phyloP scores from a whole-genome alignment of 2,113 vertebrate species.

The Psettodes erumei region DNA sequence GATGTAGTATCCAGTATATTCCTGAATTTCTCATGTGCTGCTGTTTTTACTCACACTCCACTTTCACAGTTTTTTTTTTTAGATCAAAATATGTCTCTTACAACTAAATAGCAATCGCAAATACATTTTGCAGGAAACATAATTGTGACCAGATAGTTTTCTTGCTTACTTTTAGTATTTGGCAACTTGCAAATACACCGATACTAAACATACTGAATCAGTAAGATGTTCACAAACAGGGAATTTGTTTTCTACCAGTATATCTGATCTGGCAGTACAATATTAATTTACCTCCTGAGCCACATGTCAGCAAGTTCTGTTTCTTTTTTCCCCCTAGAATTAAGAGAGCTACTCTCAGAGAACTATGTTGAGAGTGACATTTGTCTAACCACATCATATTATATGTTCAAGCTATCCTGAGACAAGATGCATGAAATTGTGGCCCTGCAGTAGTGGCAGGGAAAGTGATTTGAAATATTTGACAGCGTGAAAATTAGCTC shows the following conservation, averaged over 20 bases:
- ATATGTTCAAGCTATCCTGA: slow-evolving; percentile 32
- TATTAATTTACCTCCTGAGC: no score
- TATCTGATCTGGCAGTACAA: neutral
- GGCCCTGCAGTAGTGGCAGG: slow-evolving; percentile 22
- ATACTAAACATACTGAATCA: neutral
- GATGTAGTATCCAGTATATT: neutral
- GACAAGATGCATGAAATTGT: slow-evolving; percentile 43
- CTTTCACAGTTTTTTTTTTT: neutral
- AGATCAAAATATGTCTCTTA: neutral
- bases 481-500: slow-evolving; percentile 49
- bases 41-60: neutral
- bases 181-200: no score
- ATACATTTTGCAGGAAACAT: no score
- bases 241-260: neutral
- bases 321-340: no score
- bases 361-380: slow-evolving; percentile 11
- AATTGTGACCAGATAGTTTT: no score
- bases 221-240: neutral
- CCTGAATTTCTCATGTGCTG: neutral
- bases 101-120: no score
- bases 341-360: neutral
- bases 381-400: slow-evolving; percentile 26
- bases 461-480: slow-evolving; percentile 50
- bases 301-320: neutral
- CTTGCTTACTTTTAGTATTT: no score